Conservation (phyloP, 2,888 invertebrate species). For the Diadegma fenestrale region DNA sequence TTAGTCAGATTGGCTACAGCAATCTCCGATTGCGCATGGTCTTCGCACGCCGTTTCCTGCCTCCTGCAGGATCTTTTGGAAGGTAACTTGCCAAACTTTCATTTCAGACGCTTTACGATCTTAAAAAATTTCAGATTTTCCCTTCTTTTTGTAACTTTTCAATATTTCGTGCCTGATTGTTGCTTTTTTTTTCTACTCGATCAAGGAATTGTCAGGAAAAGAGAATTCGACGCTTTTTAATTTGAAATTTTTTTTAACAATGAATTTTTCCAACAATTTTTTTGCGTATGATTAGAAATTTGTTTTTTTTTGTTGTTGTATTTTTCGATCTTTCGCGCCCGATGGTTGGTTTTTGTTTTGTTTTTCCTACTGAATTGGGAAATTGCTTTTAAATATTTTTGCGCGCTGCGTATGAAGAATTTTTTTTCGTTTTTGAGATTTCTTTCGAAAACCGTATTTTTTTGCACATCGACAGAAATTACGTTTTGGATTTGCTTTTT, state of each 20-base stretch:
- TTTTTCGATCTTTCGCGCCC: not conserved
- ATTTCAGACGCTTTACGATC: not conserved
- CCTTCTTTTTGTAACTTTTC: not conserved
- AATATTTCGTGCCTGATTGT: too few species aligned
- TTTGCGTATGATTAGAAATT: too few species aligned
- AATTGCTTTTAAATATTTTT: not conserved
- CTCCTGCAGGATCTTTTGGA: constrained; percentile 92
- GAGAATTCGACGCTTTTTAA: too few species aligned
- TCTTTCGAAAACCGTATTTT: too few species aligned
- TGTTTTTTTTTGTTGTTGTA: too few species aligned
- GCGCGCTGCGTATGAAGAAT: not conserved
- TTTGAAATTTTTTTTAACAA: too few species aligned
- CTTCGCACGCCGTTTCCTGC: constrained; percentile 95
- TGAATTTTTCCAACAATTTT: too few species aligned
- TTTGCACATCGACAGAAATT: too few species aligned
- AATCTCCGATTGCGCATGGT: constrained; percentile 92
- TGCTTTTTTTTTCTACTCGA: too few species aligned
- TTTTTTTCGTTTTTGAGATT: too few species aligned
- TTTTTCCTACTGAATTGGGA: not conserved
- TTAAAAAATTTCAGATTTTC: not conserved
- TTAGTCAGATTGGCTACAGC: constrained; percentile 91
- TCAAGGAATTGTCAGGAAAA: too few species aligned
- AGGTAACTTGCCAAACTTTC: constrained; percentile 79
- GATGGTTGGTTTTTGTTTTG: not conserved
- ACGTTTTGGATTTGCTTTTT: too few species aligned